Base-by-base conservation (phyloP, 2,113 vertebrate species). In the Tetraodon nigroviridis region DNA sequence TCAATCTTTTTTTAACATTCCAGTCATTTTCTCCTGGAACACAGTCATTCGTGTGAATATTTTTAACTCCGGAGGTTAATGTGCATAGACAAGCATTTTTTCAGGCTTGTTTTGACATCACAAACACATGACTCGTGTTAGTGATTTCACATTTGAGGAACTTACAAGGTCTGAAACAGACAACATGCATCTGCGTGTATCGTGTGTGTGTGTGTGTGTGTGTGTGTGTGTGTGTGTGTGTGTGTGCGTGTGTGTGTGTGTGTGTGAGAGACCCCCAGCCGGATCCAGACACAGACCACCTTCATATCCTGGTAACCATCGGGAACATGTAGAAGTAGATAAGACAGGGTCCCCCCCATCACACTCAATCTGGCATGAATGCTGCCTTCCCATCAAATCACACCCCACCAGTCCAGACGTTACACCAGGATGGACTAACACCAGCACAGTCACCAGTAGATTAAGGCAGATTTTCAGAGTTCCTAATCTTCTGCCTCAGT, bases 291-390 rank as follows among this genome's bases (percentile, higher is more conserved):
- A 6, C 1, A 6, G 48, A 42, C 18, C 48, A 55, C 50, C 18
- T 32, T 8, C 7, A 4, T 1, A 14, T 22, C 13, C 20, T 59
- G 54, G 46, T 22, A 32, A 42, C 49, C 44, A 62, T 6, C 24
- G 4, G 24, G 24, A 27, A 27, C 7, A 27, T 27, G 10, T 47
- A 7, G 19, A 48, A 59, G 50, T 2, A 16, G 24, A 10, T 58
- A 58, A 42, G 50, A 56, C 22, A 17, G 54, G 53, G 52, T 41
- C 75, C 61, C 52, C 15, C 67, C 62, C 64, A 67, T 75, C 61
- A 70, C 78, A 76, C 53, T 42, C 71, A 13, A 80, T 88, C 50
- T 80, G 87, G 82, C 68, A 82, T 87, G 86, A 75, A 86, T 73
- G 68, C 55, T 58, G 55, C 49, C 49, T 19, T 41, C 54, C 73